These are phyloP conservation scores for Physella acuta DNA, from an alignment of 1,140 invertebrate species.

Conservation along the genomic window DNA sequence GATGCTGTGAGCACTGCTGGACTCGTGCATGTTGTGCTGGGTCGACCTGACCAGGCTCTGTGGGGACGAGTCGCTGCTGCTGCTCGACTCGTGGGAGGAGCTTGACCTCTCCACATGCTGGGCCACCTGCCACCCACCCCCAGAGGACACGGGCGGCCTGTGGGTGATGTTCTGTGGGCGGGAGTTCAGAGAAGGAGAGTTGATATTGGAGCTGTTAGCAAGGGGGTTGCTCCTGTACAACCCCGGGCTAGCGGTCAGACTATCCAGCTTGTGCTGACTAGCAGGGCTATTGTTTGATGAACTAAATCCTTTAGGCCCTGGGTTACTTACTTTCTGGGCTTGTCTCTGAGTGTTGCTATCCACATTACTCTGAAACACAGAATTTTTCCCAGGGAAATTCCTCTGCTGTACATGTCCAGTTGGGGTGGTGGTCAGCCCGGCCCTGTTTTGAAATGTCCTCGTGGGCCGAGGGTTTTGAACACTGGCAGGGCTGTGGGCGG, in stretches of 20 bases:
- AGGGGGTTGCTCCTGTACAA: background rate
- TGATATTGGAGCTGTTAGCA: background rate
- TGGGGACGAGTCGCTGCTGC: slow-evolving; percentile 18
- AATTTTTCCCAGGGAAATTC: background rate
- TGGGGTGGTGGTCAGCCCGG: slow-evolving; percentile 14
- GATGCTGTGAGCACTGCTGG: slow-evolving; percentile 22
- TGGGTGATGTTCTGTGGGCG: background rate
- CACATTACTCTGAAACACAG: background rate
- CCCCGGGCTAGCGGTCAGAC: background rate
- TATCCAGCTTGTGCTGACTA: background rate
- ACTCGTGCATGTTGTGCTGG: slow-evolving; percentile 22
- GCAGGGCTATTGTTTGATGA: slow-evolving; percentile 10
- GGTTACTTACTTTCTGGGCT: background rate
- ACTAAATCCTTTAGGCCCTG: no score
- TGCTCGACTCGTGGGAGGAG: slow-evolving; percentile 23
- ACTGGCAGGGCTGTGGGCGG: background rate
- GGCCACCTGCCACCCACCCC: slow-evolving; percentile 12
- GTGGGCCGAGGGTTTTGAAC: background rate
- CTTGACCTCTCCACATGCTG: slow-evolving; percentile 18
- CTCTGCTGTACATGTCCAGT: slow-evolving; percentile 22
- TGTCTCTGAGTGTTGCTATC: background rate
- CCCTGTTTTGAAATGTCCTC: slow-evolving; percentile 4
- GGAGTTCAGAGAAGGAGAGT: background rate
- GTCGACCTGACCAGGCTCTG: slow-evolving; percentile 16
- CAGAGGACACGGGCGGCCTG: background rate